These are phyloP conservation scores for Strigamia transsilvanica DNA, from an alignment of 2,888 invertebrate genomes.

Conservation along the genomic window DNA sequence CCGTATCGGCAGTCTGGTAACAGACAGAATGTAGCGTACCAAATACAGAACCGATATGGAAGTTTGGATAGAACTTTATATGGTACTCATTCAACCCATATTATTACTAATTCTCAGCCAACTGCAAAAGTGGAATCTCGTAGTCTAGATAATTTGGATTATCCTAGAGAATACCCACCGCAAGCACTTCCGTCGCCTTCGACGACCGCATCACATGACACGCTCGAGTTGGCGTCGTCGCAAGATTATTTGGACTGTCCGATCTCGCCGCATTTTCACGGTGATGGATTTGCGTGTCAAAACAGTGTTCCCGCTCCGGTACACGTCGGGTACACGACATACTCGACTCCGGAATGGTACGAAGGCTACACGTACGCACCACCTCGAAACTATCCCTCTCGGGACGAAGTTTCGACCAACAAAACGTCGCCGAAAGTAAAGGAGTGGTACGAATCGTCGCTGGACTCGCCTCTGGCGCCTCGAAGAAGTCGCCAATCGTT, in stretches of 20 bases:
- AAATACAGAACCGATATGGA: constrained; percentile 58
- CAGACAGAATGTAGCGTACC: not conserved
- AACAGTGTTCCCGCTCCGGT: not conserved
- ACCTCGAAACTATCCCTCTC: not conserved
- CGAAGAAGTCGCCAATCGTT: constrained; percentile 52
- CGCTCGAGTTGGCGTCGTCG: constrained; percentile 20
- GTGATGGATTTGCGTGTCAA: not conserved
- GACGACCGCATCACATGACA: constrained; percentile 45
- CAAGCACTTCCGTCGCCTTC: constrained; percentile 36
- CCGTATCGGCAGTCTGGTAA: constrained; percentile 51
- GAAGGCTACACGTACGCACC: not conserved
- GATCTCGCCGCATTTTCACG: constrained; percentile 37
- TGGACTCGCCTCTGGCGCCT: constrained; percentile 69
- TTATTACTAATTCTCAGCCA: not conserved
- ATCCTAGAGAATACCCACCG: constrained; percentile 35
- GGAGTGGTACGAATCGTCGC: constrained; percentile 76
- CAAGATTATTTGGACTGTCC: constrained; percentile 51
- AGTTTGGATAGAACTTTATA: constrained; percentile 61
- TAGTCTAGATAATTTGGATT: constrained; percentile 59
- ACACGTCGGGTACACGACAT: not conserved
- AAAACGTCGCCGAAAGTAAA: constrained; percentile 66
- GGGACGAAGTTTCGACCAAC: not conserved
- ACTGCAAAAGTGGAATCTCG: constrained; percentile 56
- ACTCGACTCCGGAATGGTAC: not conserved
- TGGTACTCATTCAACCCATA: not conserved